These are phyloP conservation scores for Alitta virens DNA, from an alignment of 2,888 invertebrate genomes.

Conservation along the genomic window DNA sequence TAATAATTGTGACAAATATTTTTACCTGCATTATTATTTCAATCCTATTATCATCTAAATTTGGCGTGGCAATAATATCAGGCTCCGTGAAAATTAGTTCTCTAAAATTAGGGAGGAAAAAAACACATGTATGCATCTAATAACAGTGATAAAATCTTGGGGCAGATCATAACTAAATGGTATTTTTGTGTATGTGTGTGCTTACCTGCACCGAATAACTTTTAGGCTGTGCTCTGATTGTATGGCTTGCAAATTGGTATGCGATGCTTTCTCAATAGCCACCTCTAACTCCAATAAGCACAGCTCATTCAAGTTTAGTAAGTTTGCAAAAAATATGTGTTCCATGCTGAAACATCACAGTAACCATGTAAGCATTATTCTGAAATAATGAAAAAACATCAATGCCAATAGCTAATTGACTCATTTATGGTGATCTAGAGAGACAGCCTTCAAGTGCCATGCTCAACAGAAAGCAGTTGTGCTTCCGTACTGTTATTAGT, in stretches of 20 bases:
- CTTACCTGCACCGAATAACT: background rate
- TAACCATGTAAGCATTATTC: no score
- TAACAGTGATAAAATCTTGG: no score
- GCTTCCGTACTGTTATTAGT: no score
- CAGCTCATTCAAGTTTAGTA: background rate
- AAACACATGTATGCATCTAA: background rate
- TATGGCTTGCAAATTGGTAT: background rate
- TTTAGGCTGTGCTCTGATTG: background rate
- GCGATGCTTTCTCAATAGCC: background rate
- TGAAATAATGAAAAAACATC: no score
- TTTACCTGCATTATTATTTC: conserved; percentile 41
- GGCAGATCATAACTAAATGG: background rate
- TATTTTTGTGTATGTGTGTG: background rate
- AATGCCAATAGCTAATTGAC: no score
- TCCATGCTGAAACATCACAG: no score
- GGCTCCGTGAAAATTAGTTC: conserved; percentile 51
- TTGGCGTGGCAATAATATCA: conserved; percentile 45
- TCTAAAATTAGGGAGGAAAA: conserved; percentile 29
- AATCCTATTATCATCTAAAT: conserved; percentile 36
- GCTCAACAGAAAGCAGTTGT: no score
- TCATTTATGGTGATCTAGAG: no score
- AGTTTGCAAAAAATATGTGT: background rate
- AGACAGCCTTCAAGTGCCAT: no score
- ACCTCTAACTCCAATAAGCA: background rate
- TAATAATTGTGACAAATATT: no score